Evolutionary conservation across 2,113 vertebrate genomes (phyloP).

Genomic region (Haplochromis burtoni): DNA sequence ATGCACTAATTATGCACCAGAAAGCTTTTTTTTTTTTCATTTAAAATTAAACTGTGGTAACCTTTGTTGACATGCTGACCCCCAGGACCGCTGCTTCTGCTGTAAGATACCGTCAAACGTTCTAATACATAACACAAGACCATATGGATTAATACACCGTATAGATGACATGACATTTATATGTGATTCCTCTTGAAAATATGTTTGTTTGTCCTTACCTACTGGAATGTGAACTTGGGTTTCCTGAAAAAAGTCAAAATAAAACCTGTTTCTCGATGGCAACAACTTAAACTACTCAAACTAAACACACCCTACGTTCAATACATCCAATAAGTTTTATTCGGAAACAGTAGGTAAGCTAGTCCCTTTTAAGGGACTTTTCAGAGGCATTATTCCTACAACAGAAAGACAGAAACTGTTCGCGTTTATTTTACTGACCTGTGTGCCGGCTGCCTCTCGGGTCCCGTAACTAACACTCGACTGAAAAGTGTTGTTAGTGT

Average conservation of each 20-base stretch:
- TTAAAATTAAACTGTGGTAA: conserved; percentile 18
- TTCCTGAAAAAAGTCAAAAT: conserved; percentile 33
- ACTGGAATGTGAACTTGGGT: conserved; percentile 42
- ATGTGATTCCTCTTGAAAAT: not conserved
- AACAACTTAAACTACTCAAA: not conserved
- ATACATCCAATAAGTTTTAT: fast-evolving
- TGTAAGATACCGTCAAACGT: conserved; percentile 81
- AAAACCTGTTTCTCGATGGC: not conserved
- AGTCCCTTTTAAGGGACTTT: not conserved
- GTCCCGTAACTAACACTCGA: not conserved
- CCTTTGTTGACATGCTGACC: conserved; percentile 97
- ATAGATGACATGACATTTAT: not conserved
- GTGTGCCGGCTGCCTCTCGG: not conserved
- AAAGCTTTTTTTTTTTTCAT: not conserved
- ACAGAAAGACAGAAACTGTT: not conserved
- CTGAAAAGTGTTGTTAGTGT: not conserved
- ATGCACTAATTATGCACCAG: not conserved
- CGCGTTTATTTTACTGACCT: conserved; percentile 27
- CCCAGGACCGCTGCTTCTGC: conserved; percentile 87
- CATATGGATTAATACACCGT: not conserved
- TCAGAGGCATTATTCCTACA: not conserved
- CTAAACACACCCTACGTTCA: not conserved
- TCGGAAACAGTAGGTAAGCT: not conserved
- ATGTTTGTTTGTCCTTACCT: conserved; percentile 34
- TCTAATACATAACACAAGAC: conserved; percentile 53